Evolutionary conservation across 1,140 invertebrate species (phyloP).

Genomic region (Bombus impatiens): DNA sequence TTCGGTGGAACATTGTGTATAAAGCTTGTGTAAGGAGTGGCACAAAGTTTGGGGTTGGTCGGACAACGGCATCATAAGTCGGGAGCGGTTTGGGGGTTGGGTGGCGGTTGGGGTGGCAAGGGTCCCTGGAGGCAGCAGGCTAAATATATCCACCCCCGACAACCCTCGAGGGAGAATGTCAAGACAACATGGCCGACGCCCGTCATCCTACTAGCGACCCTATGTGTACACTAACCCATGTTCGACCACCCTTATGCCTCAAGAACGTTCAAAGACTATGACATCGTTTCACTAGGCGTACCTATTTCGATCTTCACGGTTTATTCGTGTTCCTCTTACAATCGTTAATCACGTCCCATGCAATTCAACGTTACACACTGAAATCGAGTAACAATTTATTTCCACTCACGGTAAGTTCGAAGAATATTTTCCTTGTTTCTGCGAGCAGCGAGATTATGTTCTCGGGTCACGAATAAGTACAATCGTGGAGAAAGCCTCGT

Average conservation of each 20-base stretch:
- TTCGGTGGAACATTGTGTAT: conserved; percentile 60
- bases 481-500: conserved; percentile 56
- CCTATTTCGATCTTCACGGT: too few species aligned
- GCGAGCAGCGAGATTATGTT: conserved; percentile 49
- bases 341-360: conserved; percentile 14
- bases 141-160: conserved; percentile 83
- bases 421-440: conserved; percentile 29
- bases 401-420: neutral
- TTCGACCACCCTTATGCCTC: conserved; percentile 72
- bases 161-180: conserved; percentile 82
- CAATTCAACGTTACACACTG: neutral
- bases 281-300: conserved; percentile 16
- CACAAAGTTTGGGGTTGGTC: conserved; percentile 75
- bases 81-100: conserved; percentile 76
- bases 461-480: conserved; percentile 59
- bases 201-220: conserved; percentile 79
- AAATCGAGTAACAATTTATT: conserved; percentile 13
- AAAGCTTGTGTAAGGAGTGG: conserved; percentile 68
- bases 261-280: conserved; percentile 77
- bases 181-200: conserved; percentile 83
- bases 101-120: conserved; percentile 74
- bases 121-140: conserved; percentile 81
- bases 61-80: conserved; percentile 81
- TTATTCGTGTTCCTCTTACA: neutral
- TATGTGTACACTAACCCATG: conserved; percentile 78